These are phyloP conservation scores for Enteromius treurensis DNA, from an alignment of 2,797 vertebrate species.

Conservation along the genomic window DNA sequence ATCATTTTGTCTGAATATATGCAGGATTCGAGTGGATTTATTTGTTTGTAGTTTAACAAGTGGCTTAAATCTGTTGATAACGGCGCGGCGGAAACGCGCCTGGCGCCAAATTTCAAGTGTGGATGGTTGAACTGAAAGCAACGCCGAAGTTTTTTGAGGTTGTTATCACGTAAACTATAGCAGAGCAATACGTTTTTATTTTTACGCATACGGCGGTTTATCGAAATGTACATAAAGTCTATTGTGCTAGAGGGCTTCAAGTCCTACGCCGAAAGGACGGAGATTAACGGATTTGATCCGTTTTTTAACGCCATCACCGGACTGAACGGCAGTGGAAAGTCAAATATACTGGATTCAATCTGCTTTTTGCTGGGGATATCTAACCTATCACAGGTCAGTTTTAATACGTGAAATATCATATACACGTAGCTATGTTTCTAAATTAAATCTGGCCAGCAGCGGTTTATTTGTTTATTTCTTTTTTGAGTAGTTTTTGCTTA, in stretches of 20 bases:
- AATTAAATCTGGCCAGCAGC: not conserved
- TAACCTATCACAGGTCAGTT: constrained; percentile 88
- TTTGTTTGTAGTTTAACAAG: not conserved
- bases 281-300: constrained; percentile 89
- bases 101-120: constrained; percentile 83
- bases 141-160: not conserved
- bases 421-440: not conserved
- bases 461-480: not conserved
- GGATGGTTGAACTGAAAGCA: constrained; percentile 19
- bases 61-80: not conserved
- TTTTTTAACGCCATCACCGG: constrained; percentile 97
- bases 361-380: constrained; percentile 93
- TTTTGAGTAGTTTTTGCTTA: not conserved
- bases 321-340: constrained; percentile 96
- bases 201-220: not conserved
- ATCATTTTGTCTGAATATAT: not conserved
- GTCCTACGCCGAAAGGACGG: constrained; percentile 93
- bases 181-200: not conserved
- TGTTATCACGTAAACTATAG: constrained; percentile 45
- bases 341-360: constrained; percentile 94
- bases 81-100: constrained; percentile 5
- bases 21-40: not conserved
- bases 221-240: constrained; percentile 91
- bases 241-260: constrained; percentile 95
- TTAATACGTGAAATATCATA: not conserved